A percentile compares a stretch with the other conserved stretches of the same genome.
phyloP scores from a whole-genome alignment of 2,797 vertebrate species.

The Brotula barbata region DNA sequence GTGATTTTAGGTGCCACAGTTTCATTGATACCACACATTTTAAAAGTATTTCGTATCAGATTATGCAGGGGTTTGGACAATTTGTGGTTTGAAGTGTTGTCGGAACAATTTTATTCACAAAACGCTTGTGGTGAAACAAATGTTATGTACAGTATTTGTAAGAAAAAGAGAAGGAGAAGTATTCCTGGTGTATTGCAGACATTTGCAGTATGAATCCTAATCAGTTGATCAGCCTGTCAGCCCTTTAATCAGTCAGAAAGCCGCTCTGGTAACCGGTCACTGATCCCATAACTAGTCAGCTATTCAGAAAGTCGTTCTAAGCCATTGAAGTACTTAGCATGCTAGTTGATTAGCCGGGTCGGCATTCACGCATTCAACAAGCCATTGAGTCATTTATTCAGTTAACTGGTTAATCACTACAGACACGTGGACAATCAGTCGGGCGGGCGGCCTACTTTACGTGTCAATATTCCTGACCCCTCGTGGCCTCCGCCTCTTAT shows the following conservation, averaged over 20 bases:
- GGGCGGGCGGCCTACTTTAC: slow-evolving; percentile 18
- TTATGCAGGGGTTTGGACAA: neutral
- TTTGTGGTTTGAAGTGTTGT: slow-evolving; percentile 13
- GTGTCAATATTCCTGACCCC: slow-evolving; percentile 46
- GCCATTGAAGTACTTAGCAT: slow-evolving; percentile 3
- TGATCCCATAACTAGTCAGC: neutral
- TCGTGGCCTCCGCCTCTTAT: slow-evolving; percentile 42
- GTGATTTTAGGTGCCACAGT: neutral
- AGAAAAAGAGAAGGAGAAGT: neutral
- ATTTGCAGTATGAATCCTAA: slow-evolving; percentile 18
- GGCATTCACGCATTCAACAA: neutral
- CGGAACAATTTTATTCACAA: neutral
- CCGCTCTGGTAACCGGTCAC: neutral
- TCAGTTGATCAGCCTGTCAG: slow-evolving; percentile 10
- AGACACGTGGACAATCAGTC: slow-evolving; percentile 2
- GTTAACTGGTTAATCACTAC: neutral
- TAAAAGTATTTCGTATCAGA: slow-evolving; percentile 12
- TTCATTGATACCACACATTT: neutral
- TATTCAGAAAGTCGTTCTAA: slow-evolving; percentile 18
- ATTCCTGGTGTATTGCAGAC: slow-evolving; percentile 13
- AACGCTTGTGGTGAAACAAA: neutral
- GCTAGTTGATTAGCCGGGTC: slow-evolving; percentile 1
- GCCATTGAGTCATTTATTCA: neutral
- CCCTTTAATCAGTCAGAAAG: slow-evolving; percentile 24
- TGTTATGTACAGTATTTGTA: neutral